Conservation (phyloP, 2,888 invertebrate species). For the Bellardia bayeri region DNA sequence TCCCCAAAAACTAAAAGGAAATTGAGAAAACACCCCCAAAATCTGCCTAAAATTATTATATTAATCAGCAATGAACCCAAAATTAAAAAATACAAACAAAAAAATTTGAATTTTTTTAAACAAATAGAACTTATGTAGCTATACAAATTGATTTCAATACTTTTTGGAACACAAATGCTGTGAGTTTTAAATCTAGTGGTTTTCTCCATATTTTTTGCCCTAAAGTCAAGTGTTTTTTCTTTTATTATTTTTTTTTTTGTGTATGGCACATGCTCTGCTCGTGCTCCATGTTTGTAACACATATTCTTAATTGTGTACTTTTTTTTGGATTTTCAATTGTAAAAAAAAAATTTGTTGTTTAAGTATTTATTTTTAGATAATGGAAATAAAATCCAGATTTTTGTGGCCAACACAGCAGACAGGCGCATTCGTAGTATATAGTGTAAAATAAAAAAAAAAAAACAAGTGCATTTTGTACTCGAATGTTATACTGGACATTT, state of each 20-base stretch:
- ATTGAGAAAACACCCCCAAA: no score
- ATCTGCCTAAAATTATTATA: no score
- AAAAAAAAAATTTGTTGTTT: background rate
- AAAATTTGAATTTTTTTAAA: slow-evolving; percentile 7
- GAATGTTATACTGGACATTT: slow-evolving; percentile 46
- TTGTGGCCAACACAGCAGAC: slow-evolving; percentile 17
- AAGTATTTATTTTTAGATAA: slow-evolving; percentile 57
- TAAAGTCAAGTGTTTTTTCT: slow-evolving; percentile 33
- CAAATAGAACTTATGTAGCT: background rate
- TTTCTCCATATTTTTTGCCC: slow-evolving; percentile 12
- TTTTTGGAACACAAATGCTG: background rate
- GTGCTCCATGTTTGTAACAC: slow-evolving; percentile 64
- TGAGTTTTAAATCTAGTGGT: slow-evolving; percentile 15
- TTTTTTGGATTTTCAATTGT: background rate
- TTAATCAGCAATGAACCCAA: background rate
- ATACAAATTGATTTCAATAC: background rate
- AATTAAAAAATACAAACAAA: background rate
- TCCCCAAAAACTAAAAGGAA: no score
- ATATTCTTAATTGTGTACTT: slow-evolving; percentile 55
- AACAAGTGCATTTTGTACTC: slow-evolving; percentile 53
- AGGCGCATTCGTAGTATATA: background rate
- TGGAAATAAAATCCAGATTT: slow-evolving; percentile 34
- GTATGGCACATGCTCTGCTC: slow-evolving; percentile 45
- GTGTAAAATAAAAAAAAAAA: background rate
- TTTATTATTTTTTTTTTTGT: no score